Conservation (phyloP, 2,888 invertebrate genomes). For the Drosophila borborema region DNA sequence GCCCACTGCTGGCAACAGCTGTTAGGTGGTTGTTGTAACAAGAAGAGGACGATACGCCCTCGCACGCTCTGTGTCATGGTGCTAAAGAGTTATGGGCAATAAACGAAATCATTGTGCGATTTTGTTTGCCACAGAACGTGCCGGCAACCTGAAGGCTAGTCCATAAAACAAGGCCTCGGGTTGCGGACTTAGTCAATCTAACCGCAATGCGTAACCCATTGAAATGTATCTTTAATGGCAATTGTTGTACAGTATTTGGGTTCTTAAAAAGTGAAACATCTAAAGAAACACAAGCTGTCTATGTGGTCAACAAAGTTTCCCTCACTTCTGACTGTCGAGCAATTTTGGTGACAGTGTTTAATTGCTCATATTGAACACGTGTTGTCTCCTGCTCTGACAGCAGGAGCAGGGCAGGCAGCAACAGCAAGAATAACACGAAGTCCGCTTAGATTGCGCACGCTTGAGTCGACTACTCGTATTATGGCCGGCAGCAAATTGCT, state of each 20-base stretch:
- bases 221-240: conserved; percentile 76
- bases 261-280: conserved; percentile 29
- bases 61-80: conserved; percentile 41
- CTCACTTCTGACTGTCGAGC: conserved; percentile 45
- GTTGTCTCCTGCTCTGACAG: conserved; percentile 55
- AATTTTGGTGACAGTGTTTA: conserved; percentile 75
- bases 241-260: conserved; percentile 68
- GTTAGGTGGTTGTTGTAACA: conserved; percentile 10
- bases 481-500: conserved; percentile 75
- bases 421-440: conserved; percentile 16
- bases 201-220: conserved; percentile 46
- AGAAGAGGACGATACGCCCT: conserved; percentile 13
- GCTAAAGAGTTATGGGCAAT: conserved; percentile 80
- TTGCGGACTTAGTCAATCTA: conserved; percentile 55
- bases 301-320: conserved; percentile 10
- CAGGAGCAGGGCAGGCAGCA: not conserved
- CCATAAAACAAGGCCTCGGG: conserved; percentile 50
- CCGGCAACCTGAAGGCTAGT: conserved; percentile 45
- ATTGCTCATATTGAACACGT: conserved; percentile 82
- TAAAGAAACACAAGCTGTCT: conserved; percentile 9
- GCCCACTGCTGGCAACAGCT: conserved; percentile 13
- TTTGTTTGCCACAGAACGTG: conserved; percentile 57
- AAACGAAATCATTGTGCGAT: conserved; percentile 73
- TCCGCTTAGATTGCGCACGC: conserved; percentile 49
- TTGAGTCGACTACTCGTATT: conserved; percentile 61